Percentiles rank a stretch among this genome's conserved stretches.
Evolutionary conservation across 2,888 invertebrate species (phyloP).

Genomic region (Stenichneumon culpator): DNA sequence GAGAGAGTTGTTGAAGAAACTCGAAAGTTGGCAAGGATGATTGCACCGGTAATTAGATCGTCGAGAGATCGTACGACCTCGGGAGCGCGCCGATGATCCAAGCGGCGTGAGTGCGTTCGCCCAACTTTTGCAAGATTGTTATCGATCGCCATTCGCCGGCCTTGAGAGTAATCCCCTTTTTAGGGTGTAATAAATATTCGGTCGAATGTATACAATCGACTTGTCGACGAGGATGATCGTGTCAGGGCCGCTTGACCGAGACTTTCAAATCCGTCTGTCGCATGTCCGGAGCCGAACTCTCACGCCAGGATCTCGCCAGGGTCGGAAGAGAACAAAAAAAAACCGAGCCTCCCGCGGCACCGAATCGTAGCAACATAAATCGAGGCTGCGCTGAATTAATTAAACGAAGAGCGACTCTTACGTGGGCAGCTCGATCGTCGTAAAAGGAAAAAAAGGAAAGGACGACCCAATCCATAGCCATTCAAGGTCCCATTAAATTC

Average conservation of each 20-base stretch:
- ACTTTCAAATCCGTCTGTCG: constrained; percentile 64
- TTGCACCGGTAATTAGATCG: constrained; percentile 2
- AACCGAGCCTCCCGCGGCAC: not conserved
- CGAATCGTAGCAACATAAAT: constrained; percentile 18
- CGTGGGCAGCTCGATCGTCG: not conserved
- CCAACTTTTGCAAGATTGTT: not conserved
- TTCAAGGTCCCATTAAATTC: not conserved
- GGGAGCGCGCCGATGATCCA: constrained; percentile 13
- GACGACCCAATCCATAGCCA: not conserved
- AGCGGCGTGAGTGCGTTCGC: not conserved
- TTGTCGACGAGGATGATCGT: constrained; percentile 38
- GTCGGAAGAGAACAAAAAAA: not conserved
- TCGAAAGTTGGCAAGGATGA: constrained; percentile 26
- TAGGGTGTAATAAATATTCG: constrained; percentile 6
- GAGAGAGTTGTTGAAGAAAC: constrained; percentile 24
- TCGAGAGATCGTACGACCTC: constrained; percentile 23
- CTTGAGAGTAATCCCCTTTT: constrained; percentile 5
- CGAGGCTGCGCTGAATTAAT: constrained; percentile 20
- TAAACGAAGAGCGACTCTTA: constrained; percentile 11
- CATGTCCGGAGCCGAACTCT: not conserved
- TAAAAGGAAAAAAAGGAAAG: not conserved
- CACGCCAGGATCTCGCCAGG: constrained; percentile 10
- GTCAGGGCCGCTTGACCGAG: constrained; percentile 67
- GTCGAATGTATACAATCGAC: not conserved
- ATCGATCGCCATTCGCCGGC: constrained; percentile 7